Evolutionary conservation across 2,113 vertebrate species (phyloP).

Genomic region (Gymnorhina tibicen): DNA sequence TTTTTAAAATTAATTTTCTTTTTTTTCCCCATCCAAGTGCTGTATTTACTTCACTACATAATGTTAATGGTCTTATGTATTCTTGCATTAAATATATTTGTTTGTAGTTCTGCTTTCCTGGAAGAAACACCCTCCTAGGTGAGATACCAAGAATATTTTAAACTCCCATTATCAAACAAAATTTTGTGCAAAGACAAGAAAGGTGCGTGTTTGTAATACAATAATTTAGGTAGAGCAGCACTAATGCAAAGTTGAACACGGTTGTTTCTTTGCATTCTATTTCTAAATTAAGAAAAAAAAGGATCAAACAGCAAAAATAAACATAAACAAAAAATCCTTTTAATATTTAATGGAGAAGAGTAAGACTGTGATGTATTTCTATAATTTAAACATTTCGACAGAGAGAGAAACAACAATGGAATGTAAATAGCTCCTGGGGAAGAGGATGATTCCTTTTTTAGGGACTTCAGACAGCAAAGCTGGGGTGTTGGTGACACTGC

Average conservation of each 20-base stretch:
- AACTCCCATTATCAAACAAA: not conserved
- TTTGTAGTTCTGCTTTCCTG: not conserved
- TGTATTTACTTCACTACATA: not conserved
- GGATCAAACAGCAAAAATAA: not conserved
- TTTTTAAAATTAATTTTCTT: too few relatives aligned
- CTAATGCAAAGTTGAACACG: not conserved
- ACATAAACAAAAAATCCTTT: not conserved
- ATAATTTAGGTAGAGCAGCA: not conserved
- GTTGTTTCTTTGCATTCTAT: not conserved
- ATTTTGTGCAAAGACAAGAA: not conserved
- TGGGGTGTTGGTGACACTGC: not conserved
- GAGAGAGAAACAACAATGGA: not conserved
- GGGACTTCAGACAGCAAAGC: not conserved
- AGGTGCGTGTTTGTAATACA: not conserved
- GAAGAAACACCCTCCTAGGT: not conserved
- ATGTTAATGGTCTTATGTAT: not conserved
- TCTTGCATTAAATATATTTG: not conserved
- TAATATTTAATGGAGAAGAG: slow-evolving; percentile 23
- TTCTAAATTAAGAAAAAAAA: not conserved
- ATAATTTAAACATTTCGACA: not conserved
- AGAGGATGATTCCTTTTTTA: not conserved
- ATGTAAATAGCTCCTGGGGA: not conserved
- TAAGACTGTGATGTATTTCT: not conserved
- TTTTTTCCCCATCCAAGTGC: fast-evolving
- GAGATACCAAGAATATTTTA: not conserved